phyloP scores from a whole-genome alignment of 2,113 vertebrate species.

The Pogonocichla stellata region DNA sequence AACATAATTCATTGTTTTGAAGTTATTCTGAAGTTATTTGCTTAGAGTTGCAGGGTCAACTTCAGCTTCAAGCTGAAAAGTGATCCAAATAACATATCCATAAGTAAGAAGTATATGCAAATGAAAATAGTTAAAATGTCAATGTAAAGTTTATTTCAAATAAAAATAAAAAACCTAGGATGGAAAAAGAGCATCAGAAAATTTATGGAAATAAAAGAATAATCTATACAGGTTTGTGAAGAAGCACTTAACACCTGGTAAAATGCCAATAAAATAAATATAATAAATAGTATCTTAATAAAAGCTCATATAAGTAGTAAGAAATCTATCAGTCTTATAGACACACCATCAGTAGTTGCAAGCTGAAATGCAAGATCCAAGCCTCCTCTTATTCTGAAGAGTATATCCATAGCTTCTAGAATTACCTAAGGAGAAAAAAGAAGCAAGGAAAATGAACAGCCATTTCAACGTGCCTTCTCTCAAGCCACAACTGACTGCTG shows the following conservation, averaged over 20 bases:
- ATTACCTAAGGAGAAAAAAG: conserved; percentile 49
- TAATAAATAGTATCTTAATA: neutral
- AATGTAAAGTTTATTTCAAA: neutral
- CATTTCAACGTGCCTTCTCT: neutral
- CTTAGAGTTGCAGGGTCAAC: neutral
- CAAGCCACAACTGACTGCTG: neutral
- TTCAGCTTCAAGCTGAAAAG: neutral
- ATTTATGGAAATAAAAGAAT: neutral
- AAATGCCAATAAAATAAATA: neutral
- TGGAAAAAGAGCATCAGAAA: neutral
- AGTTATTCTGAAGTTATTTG: neutral
- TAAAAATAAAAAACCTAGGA: neutral
- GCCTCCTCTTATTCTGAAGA: conserved; percentile 82
- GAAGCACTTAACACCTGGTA: neutral
- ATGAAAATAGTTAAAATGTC: neutral
- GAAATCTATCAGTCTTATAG: neutral
- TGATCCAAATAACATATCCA: neutral
- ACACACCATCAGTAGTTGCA: conserved; percentile 75
- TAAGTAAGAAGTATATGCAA: neutral
- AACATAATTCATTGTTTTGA: neutral
- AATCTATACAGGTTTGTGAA: neutral
- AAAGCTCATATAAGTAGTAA: neutral
- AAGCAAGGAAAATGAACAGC: neutral
- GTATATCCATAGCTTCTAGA: conserved; percentile 70
- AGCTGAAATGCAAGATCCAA: conserved; percentile 82